These are phyloP conservation scores for Archocentrus centrarchus DNA, from an alignment of 2,113 vertebrate species.

Conservation along the genomic window DNA sequence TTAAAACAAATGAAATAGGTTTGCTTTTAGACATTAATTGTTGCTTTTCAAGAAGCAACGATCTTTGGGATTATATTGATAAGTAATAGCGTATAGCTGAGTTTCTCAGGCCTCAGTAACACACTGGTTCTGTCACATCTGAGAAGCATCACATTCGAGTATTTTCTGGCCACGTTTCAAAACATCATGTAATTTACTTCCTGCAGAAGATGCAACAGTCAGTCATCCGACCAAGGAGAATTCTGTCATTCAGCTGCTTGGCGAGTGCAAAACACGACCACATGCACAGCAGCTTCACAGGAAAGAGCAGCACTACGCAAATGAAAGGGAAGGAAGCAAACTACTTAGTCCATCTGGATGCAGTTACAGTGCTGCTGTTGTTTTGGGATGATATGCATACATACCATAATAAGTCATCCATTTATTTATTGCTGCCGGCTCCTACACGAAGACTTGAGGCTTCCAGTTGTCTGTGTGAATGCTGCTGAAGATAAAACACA, in stretches of 20 bases:
- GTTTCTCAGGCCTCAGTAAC: neutral
- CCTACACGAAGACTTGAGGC: constrained; percentile 56
- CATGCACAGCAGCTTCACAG: constrained; percentile 26
- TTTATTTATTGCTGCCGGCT: constrained; percentile 54
- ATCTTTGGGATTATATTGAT: neutral
- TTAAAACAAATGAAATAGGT: neutral
- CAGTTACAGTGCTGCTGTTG: constrained; percentile 50
- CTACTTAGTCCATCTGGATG: constrained; percentile 63
- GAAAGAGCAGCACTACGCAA: constrained; percentile 16
- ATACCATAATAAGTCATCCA: constrained; percentile 28
- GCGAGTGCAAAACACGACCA: constrained; percentile 57
- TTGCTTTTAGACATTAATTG: neutral
- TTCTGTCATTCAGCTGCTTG: constrained; percentile 23
- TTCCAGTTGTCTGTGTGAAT: constrained; percentile 23
- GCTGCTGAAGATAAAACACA: constrained; percentile 41
- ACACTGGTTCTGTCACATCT: neutral
- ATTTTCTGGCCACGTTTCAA: constrained; percentile 15
- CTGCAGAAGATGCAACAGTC: constrained; percentile 39
- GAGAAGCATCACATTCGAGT: neutral
- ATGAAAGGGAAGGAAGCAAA: constrained; percentile 11
- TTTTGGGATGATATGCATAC: constrained; percentile 42
- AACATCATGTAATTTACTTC: constrained; percentile 55
- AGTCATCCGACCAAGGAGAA: constrained; percentile 17
- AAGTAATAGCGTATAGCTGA: neutral
- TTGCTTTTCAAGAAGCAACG: neutral